Evolutionary conservation across 2,113 vertebrate species (phyloP).

Genomic region (Salvator merianae): DNA sequence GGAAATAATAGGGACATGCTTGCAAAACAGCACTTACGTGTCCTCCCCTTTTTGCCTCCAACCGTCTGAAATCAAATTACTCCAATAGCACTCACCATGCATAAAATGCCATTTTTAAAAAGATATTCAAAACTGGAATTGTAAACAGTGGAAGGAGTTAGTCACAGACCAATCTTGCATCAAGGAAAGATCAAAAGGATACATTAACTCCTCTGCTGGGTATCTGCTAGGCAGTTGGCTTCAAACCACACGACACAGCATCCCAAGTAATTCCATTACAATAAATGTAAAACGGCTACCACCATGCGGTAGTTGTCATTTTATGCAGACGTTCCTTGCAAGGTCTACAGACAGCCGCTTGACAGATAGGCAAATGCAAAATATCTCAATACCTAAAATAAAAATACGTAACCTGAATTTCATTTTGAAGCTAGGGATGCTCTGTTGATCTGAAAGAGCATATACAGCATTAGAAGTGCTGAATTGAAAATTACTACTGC

Average conservation of each 20-base stretch:
- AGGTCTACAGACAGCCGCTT: conserved; percentile 27
- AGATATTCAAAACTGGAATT: conserved; percentile 37
- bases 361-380: not conserved
- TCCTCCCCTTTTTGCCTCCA: too few relatives aligned
- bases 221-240: conserved; percentile 41
- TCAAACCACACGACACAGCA: conserved; percentile 52
- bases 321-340: conserved; percentile 27
- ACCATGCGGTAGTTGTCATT: conserved; percentile 61
- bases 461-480: too few relatives aligned
- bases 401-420: not conserved
- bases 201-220: conserved; percentile 65
- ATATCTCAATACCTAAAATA: not conserved
- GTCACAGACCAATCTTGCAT: conserved; percentile 27
- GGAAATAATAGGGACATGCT: too few relatives aligned
- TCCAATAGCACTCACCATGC: not conserved
- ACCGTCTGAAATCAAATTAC: too few relatives aligned
- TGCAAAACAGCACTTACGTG: too few relatives aligned
- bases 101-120: conserved; percentile 16
- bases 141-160: conserved; percentile 48
- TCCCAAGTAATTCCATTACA: conserved; percentile 63
- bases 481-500: not conserved
- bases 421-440: not conserved
- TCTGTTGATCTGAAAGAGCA: not conserved
- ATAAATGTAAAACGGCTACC: conserved; percentile 54
- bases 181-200: conserved; percentile 44